Base-by-base conservation (phyloP, 2,113 vertebrate genomes). In the Phaetusa simplex region DNA sequence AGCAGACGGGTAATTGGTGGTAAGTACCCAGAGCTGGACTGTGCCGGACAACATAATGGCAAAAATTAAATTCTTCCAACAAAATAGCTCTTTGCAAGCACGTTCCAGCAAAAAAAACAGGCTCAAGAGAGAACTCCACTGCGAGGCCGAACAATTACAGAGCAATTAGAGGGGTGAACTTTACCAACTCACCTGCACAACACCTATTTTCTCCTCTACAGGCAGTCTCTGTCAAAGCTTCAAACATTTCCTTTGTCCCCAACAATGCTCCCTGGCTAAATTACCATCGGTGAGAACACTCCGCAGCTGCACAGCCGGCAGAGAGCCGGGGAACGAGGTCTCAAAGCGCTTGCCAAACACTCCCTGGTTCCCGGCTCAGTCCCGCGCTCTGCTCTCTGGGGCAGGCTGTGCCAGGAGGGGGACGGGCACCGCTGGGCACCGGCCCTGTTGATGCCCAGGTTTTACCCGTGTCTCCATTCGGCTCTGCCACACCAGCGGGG, bases 1-100 rank as follows among this genome's bases (percentile, higher is more conserved):
- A 96, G 91, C 95, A 97, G 96, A 94, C 45, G 61, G 94, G 86
- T 97, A 97, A 97, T 97, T 97, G 96, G 96, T 84, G 87, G 84
- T 95, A 96, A 97, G 95, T 96, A 94, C 95, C 90, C 84, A 27
- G 93, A 95, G 95, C 93, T 90, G 94, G 94, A 70, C 96, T 91
- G 58, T 36, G 86, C 92, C 70, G 94, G 97, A 91, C 89, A 88
- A 91, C 93, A 94, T 95, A 96, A 97, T 93, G 91, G 89, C 82
- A 95, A 96, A 95, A 95, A 96, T 96, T 95, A 96, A 97, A 93
- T 86, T 82, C 96, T 89, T 91, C 91, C 83, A 85, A 74, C 94
- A 84, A 95, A 96, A 91, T 9, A 88, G 86, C 94, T 89, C 88
- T 95, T 92, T 72, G 93, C 66, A 47, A 49, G 74, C 61, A 2